These are phyloP conservation scores for Strigamia crassipes DNA, from an alignment of 2,888 invertebrate species.

Conservation along the genomic window DNA sequence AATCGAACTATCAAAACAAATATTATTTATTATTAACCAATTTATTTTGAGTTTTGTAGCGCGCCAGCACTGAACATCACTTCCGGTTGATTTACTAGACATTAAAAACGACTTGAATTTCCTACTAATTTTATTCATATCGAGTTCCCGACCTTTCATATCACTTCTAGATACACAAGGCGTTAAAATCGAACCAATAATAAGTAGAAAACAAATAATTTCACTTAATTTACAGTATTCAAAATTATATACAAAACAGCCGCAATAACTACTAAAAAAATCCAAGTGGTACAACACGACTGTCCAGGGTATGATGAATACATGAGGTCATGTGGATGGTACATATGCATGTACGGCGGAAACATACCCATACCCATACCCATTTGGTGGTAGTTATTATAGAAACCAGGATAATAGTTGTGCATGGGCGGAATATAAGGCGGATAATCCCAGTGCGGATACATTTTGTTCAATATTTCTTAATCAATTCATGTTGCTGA, in stretches of 20 bases:
- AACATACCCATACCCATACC: not conserved
- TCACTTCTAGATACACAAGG: too few species aligned
- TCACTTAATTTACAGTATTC: not conserved
- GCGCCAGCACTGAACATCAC: too few species aligned
- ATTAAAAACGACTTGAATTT: too few species aligned
- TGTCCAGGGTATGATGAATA: not conserved
- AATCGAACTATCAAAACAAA: too few species aligned
- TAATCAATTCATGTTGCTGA: not conserved
- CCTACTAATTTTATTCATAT: too few species aligned
- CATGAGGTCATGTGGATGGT: not conserved
- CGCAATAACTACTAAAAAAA: not conserved
- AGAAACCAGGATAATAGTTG: too few species aligned
- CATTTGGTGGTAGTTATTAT: too few species aligned
- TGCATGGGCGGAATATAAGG: not conserved
- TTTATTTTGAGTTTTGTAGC: too few species aligned
- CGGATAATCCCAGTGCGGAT: not conserved
- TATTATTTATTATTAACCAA: too few species aligned
- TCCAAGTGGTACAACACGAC: not conserved
- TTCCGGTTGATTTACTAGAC: too few species aligned
- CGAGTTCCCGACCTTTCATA: too few species aligned
- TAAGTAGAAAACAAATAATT: not conserved
- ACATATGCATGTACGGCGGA: not conserved
- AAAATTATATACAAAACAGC: not conserved
- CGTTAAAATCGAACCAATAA: too few species aligned
- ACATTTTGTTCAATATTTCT: not conserved